Conservation (phyloP, 2,888 invertebrate species). For the Patella caerulea region DNA sequence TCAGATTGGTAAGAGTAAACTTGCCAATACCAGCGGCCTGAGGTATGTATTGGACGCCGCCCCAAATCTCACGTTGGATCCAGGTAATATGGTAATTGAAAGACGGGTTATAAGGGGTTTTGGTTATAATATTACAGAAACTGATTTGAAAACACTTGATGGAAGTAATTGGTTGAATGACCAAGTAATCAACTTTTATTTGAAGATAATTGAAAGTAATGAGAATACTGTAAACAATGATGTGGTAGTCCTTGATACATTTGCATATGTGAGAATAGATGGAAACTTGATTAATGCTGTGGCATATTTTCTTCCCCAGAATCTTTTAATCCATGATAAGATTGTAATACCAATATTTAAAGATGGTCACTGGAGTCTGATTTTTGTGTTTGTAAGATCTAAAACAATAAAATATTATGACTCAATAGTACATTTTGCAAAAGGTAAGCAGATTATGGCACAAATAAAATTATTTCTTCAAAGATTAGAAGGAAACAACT, state of each 20-base stretch:
- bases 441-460: not conserved
- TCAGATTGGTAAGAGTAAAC: too few relatives aligned
- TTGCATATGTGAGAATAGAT: constrained; percentile 1
- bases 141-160: not conserved
- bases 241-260: not conserved
- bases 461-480: not conserved
- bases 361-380: not conserved
- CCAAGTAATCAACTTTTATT: not conserved
- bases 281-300: not conserved
- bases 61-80: too few relatives aligned
- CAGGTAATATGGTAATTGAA: too few relatives aligned
- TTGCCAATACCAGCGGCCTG: too few relatives aligned
- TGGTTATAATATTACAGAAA: not conserved
- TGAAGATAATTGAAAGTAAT: not conserved
- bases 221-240: not conserved
- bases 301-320: not conserved
- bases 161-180: constrained; percentile 4
- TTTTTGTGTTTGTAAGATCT: not conserved
- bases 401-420: not conserved
- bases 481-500: not conserved
- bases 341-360: not conserved
- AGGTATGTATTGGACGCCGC: too few relatives aligned
- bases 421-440: not conserved
- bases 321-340: not conserved
- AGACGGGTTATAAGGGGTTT: not conserved